Evolutionary conservation across 2,888 invertebrate genomes (phyloP).

Genomic region (Leptura quadrifasciata): DNA sequence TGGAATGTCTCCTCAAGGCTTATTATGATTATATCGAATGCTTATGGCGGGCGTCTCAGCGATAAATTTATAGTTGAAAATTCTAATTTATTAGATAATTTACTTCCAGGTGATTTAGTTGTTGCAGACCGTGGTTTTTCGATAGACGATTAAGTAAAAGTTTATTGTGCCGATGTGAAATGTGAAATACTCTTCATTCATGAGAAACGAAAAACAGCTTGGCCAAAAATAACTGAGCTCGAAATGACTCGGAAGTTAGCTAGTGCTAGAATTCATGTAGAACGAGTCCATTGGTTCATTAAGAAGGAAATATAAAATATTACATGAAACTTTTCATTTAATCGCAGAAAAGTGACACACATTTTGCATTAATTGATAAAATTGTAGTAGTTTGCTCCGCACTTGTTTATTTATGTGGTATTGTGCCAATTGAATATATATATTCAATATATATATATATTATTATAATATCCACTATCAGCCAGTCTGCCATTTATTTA

Average conservation of each 20-base stretch:
- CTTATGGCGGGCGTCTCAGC: slow-evolving; percentile 43
- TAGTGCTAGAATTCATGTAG: slow-evolving; percentile 35
- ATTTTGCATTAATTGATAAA: no score
- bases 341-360: no score
- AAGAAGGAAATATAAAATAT: no score
- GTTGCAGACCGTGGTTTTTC: slow-evolving; percentile 36
- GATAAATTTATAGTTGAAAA: slow-evolving; percentile 46
- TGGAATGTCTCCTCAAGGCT: slow-evolving; percentile 44
- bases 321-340: no score
- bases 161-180: slow-evolving; percentile 34
- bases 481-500: no score
- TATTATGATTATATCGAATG: slow-evolving; percentile 47
- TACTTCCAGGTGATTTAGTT: slow-evolving; percentile 37
- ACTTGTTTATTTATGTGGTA: no score
- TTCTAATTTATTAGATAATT: slow-evolving; percentile 39
- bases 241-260: slow-evolving; percentile 30
- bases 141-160: slow-evolving; percentile 35
- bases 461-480: no score
- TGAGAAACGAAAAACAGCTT: slow-evolving; percentile 27
- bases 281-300: slow-evolving; percentile 39
- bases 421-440: no score
- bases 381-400: no score
- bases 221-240: slow-evolving; percentile 28
- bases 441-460: no score
- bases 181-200: slow-evolving; percentile 22